Evolutionary conservation across 2,797 vertebrate genomes (phyloP).

Genomic region (Danio albolineatus): DNA sequence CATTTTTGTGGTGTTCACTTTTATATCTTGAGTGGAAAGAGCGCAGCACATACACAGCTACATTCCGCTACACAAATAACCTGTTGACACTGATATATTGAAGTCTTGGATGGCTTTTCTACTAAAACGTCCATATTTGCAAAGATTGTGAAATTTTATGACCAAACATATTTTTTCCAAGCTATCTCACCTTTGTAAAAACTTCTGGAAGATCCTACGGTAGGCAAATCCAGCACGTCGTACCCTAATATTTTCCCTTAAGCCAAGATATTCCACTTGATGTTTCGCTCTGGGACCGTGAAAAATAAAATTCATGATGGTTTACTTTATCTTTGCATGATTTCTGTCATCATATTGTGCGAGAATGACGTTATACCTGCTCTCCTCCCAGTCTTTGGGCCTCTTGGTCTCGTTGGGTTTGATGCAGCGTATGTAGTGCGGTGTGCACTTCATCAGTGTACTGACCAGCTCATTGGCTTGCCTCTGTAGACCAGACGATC

Average conservation of each 20-base stretch:
- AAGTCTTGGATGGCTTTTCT: not conserved
- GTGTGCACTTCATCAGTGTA: conserved; percentile 94
- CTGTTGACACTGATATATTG: no score
- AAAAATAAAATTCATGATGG: rapidly evolving
- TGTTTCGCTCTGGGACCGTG: conserved; percentile 83
- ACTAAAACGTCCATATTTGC: not conserved
- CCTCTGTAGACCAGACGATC: conserved; percentile 76
- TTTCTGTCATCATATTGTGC: not conserved
- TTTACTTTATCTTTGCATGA: not conserved
- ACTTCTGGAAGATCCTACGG: conserved; percentile 90
- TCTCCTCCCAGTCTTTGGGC: conserved; percentile 95
- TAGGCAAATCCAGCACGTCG: conserved; percentile 93
- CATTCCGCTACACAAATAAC: no score
- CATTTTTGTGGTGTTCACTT: no score
- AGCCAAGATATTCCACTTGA: conserved; percentile 94
- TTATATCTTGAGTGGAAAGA: no score
- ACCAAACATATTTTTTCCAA: not conserved
- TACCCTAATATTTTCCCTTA: conserved; percentile 93
- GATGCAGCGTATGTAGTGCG: conserved; percentile 97
- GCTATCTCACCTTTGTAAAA: conserved; percentile 85
- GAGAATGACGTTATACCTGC: conserved; percentile 77
- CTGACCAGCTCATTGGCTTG: conserved; percentile 96
- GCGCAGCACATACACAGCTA: no score
- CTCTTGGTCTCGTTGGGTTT: conserved; percentile 97
- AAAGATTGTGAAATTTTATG: not conserved